Conservation (phyloP, 2,113 vertebrate species). For the Hirundichthys speculiger region DNA sequence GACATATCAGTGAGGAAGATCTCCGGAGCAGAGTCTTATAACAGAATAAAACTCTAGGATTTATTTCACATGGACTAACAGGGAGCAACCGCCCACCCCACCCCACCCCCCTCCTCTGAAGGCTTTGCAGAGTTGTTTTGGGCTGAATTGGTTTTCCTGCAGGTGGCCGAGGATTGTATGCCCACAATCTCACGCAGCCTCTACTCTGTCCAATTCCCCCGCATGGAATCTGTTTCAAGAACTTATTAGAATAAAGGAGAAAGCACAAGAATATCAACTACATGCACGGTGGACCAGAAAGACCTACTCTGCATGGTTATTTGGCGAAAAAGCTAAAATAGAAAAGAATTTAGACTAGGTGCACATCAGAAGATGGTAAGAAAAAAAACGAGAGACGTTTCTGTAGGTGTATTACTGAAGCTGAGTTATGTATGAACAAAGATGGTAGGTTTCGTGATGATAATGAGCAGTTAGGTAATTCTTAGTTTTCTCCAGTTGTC, state of each 20-base stretch:
- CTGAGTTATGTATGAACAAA: slow-evolving; percentile 32
- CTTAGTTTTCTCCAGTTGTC: slow-evolving; percentile 32
- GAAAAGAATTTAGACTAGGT: slow-evolving; percentile 16
- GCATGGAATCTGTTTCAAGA: slow-evolving; percentile 64
- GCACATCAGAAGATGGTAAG: slow-evolving; percentile 18
- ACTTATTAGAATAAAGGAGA: slow-evolving; percentile 30
- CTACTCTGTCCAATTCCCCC: slow-evolving; percentile 36
- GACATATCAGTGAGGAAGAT: slow-evolving; percentile 14
- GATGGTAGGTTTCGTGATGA: slow-evolving; percentile 35
- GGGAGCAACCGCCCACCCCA: slow-evolving; percentile 10
- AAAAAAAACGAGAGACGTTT: slow-evolving; percentile 11
- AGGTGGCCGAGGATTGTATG: slow-evolving; percentile 46
- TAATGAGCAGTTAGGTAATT: slow-evolving; percentile 42
- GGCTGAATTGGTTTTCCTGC: slow-evolving; percentile 41
- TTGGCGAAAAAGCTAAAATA: slow-evolving; percentile 8
- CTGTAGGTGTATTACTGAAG: slow-evolving; percentile 24
- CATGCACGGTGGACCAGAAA: slow-evolving; percentile 49
- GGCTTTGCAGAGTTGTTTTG: slow-evolving; percentile 16
- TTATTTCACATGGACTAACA: slow-evolving; percentile 28
- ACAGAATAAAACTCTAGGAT: slow-evolving; percentile 34
- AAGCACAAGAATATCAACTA: slow-evolving; percentile 63
- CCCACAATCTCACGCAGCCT: slow-evolving; percentile 50
- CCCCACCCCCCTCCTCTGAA: neutral
- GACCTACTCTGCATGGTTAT: slow-evolving; percentile 15
- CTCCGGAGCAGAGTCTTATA: slow-evolving; percentile 12